A percentile compares a stretch with the other conserved stretches of the same genome.
These are phyloP conservation scores for Andricus grossulariae DNA, from an alignment of 1,140 invertebrate species.

Conservation along the genomic window DNA sequence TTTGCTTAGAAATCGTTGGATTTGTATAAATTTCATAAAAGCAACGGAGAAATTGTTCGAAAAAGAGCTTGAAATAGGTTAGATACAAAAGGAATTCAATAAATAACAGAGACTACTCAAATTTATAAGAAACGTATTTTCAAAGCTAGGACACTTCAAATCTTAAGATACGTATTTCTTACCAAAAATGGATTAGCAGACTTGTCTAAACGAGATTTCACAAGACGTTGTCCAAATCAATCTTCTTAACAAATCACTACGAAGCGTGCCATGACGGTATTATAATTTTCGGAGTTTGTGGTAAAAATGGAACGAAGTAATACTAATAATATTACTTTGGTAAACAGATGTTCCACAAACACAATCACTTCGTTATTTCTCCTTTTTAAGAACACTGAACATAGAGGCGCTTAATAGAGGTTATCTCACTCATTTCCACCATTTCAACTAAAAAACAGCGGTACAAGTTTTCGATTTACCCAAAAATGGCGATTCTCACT, in stretches of 20 bases:
- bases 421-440: slow-evolving; percentile 32
- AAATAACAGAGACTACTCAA: slow-evolving; percentile 31
- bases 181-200: slow-evolving; percentile 37
- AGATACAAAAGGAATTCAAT: slow-evolving; percentile 19
- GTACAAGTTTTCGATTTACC: neutral
- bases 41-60: neutral
- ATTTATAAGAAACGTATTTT: slow-evolving; percentile 15
- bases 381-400: slow-evolving; percentile 47
- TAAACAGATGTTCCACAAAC: slow-evolving; percentile 53
- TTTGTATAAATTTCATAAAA: neutral
- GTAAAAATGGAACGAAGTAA: neutral
- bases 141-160: slow-evolving; percentile 42
- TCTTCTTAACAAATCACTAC: slow-evolving; percentile 57
- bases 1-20: too few species aligned
- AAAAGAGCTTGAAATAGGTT: slow-evolving; percentile 24
- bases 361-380: slow-evolving; percentile 17
- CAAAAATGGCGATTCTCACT: slow-evolving; percentile 2
- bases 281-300: slow-evolving; percentile 50
- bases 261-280: slow-evolving; percentile 66
- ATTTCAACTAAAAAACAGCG: neutral
- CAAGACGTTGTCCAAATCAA: slow-evolving; percentile 27
- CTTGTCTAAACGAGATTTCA: slow-evolving; percentile 17
- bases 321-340: slow-evolving; percentile 44
- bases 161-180: slow-evolving; percentile 12
- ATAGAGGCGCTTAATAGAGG: slow-evolving; percentile 34